Conservation (phyloP, 2,888 invertebrate genomes). For the Eudemis profundana region DNA sequence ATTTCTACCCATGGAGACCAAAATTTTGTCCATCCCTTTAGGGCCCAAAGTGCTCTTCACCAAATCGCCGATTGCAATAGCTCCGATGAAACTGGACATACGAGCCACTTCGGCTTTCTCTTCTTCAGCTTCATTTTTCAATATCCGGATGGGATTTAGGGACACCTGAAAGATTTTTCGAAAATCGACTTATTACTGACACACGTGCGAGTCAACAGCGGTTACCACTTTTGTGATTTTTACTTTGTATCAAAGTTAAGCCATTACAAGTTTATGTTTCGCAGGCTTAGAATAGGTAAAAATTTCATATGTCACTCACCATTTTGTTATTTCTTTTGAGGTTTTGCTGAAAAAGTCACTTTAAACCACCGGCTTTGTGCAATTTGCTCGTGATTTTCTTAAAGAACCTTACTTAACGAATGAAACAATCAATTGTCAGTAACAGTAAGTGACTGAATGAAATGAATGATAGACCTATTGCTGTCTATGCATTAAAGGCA, state of each 20-base stretch:
- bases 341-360: slow-evolving; percentile 17
- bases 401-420: slow-evolving; percentile 12
- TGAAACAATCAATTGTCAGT: slow-evolving; percentile 1
- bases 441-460: background rate
- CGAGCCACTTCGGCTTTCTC: slow-evolving; percentile 99
- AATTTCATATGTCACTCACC: slow-evolving; percentile 44
- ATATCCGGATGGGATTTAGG: slow-evolving; percentile 96
- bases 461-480: background rate
- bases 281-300: background rate
- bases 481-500: background rate
- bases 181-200: slow-evolving; percentile 50
- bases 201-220: slow-evolving; percentile 64
- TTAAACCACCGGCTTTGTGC: slow-evolving; percentile 37
- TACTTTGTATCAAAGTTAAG: slow-evolving; percentile 1
- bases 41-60: slow-evolving; percentile 99
- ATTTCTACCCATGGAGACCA: slow-evolving; percentile 92
- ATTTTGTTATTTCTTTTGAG: slow-evolving; percentile 38
- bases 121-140: slow-evolving; percentile 98
- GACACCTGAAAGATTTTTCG: slow-evolving; percentile 86
- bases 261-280: background rate
- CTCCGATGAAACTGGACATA: slow-evolving; percentile 98
- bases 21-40: slow-evolving; percentile 98
- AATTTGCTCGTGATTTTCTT: slow-evolving; percentile 36
- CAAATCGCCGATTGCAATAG: slow-evolving; percentile 99
- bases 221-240: slow-evolving; percentile 52